Evolutionary conservation across 2,797 vertebrate species (phyloP), one percentile per base, ranked within the genome.

Genomic region (Lemur catta): DNA sequence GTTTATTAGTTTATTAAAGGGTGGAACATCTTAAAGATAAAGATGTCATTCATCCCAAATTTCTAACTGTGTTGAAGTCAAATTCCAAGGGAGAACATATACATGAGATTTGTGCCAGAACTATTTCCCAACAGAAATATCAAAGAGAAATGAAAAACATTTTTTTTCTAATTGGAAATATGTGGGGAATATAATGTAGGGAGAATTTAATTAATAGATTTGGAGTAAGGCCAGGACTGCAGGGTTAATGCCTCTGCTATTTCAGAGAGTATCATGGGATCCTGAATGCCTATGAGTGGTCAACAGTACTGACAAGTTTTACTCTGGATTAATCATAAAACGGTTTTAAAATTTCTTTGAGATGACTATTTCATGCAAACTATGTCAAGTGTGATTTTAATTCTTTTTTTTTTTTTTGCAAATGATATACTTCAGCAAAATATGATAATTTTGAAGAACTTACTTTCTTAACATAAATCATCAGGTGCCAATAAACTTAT

Each of bases 91-190:
- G 91, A 97, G 46, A 95, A 48, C 18, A 75, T 69, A 92, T 28
- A 81, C 4, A 76, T 48, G 33, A 69, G 57, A 93, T 74, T 89
- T 84, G 59, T 96, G 93, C 82, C 95, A 97, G 75, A 52, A 87
- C n/a, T 46, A 87, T 71, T 94, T 87, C 79, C n/a, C 55, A 55
- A 0, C 1, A 61, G 67, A n/a, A 65, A 63, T 94, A 89, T 67
- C 81, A 90, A 90, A 65, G 57, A 81, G 26, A 84, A 97, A 67
- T 52, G 26, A 94, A 95, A 87, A 52, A 79, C 89, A 65, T n/a
- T 79, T 96, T 92, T 72, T 92, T 72, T 69, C 43, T 97, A 93
- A 96, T 91, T 93, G 33, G 67, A 97, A 92, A 50, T 80, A 57
- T 6, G 12, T 80, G 50, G 84, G 79, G 76, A 97, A 95, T 92